phyloP scores from a whole-genome alignment of 2,888 invertebrate species.

The Gari tellinella region DNA sequence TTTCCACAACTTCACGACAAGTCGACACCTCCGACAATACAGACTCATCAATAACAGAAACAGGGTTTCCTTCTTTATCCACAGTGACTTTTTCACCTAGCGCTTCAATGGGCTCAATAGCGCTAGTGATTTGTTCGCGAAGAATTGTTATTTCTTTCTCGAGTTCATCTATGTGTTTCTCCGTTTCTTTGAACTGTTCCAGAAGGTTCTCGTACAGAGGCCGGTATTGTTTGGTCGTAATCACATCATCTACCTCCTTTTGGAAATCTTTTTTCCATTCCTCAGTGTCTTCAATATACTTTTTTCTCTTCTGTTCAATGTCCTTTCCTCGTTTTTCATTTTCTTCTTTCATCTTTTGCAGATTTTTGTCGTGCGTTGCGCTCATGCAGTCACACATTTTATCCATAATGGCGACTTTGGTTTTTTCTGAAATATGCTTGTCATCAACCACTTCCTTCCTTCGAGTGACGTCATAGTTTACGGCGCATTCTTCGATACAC shows the following conservation, averaged over 20 bases:
- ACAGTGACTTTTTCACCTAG: too few relatives aligned
- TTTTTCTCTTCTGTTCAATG: constrained; percentile 25
- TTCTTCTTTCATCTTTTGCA: constrained; percentile 23
- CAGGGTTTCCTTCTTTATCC: too few relatives aligned
- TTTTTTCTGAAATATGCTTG: constrained; percentile 37
- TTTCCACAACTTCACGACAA: too few relatives aligned
- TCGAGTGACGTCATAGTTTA: constrained; percentile 1
- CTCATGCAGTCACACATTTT: constrained; percentile 38
- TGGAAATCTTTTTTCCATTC: constrained; percentile 37
- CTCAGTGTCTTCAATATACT: constrained; percentile 23
- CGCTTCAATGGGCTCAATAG: too few relatives aligned
- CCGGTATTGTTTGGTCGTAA: background rate
- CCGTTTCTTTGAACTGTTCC: too few relatives aligned
- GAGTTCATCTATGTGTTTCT: too few relatives aligned
- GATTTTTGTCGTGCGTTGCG: constrained; percentile 20
- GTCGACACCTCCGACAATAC: too few relatives aligned
- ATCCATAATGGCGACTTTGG: constrained; percentile 41
- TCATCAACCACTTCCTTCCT: constrained; percentile 27
- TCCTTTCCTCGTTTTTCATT: constrained; percentile 27
- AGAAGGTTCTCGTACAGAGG: too few relatives aligned
- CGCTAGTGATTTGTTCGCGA: too few relatives aligned
- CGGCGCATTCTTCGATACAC: constrained; percentile 41
- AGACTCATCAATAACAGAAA: too few relatives aligned
- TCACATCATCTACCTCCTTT: constrained; percentile 28
- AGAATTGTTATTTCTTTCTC: too few relatives aligned